Evolutionary conservation across 2,797 vertebrate genomes (phyloP), one percentile per base, ranked within the genome.

Genomic region (Capromys pilorides): DNA sequence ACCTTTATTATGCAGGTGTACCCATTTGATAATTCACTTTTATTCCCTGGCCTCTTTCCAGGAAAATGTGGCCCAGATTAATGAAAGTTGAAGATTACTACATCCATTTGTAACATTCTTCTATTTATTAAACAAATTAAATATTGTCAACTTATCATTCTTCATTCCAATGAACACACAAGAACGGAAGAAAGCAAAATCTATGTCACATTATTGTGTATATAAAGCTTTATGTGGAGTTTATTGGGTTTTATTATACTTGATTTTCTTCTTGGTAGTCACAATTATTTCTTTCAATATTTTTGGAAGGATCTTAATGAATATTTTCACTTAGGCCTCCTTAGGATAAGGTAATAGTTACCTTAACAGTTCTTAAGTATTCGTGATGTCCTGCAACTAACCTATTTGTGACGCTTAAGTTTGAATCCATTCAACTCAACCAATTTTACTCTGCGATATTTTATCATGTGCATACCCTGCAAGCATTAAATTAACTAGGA

Each of bases 311-410:
- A 69, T 41, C 51, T 94, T 81, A 75, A 61, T 13, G 39, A 87
- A 41, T 84, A 78, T 59, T 80, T 93, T 91, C 14, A 88, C 49
- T 94, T 95, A 95, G 78, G 14, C 69, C 45, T 96, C 21, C 26
- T 73, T 78, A 91, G 26, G 49, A 88, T 69, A 81, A 86, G 45
- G 11, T 66, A 59, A 94, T n/a, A 4, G 33, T 88, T 88, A 81
- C 36, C 9, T 22, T 75, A 59, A 28, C 6, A 79, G 12, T 75
- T 95, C 26, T 77, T 77, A 86, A 73, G 3, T 81, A 21, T 90
- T 54, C 41, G 54, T 59, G 33, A 19, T 86, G 24, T 31, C 3
- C n/a, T n/a, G 45, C 88, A 83, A 92, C 73, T 54, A 51, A 83
- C 54, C 19, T 66, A 49, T 86, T 31, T 88, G 66, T 64, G 12